A percentile compares a stretch with the other conserved stretches of the same genome.
Conservation (phyloP, 1,140 invertebrate species). For the Orius insidiosus region DNA sequence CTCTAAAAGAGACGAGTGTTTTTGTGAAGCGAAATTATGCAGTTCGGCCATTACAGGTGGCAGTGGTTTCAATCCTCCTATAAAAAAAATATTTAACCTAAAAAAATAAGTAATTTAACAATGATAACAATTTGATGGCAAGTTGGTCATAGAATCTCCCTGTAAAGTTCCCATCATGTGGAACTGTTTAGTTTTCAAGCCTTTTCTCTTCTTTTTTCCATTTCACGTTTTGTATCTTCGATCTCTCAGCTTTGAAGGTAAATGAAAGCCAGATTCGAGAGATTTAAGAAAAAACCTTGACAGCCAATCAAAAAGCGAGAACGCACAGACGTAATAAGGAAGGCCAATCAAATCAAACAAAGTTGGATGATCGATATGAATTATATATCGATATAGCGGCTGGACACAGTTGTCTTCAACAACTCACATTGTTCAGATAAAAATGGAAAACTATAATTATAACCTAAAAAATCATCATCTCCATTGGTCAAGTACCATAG, state of each 20-base stretch:
- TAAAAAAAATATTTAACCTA: slow-evolving; percentile 2
- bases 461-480: slow-evolving; percentile 52
- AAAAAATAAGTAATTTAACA: slow-evolving; percentile 17
- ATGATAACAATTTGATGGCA: background rate
- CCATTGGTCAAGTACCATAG: no score
- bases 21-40: slow-evolving; percentile 16
- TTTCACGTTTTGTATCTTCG: slow-evolving; percentile 16
- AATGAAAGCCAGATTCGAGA: slow-evolving; percentile 39
- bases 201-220: slow-evolving; percentile 13
- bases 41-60: slow-evolving; percentile 17
- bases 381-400: slow-evolving; percentile 71
- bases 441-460: slow-evolving; percentile 64
- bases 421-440: slow-evolving; percentile 43
- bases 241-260: slow-evolving; percentile 50
- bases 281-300: slow-evolving; percentile 48
- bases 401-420: slow-evolving; percentile 63
- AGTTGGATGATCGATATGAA: slow-evolving; percentile 57
- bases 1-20: slow-evolving; percentile 18
- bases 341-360: slow-evolving; percentile 69
- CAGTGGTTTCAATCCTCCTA: slow-evolving; percentile 13
- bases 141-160: slow-evolving; percentile 13
- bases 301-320: slow-evolving; percentile 74
- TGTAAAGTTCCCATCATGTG: slow-evolving; percentile 20
- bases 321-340: slow-evolving; percentile 62
- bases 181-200: slow-evolving; percentile 16